Conservation (phyloP, 1,140 invertebrate species). For the Hyles euphorbiae region DNA sequence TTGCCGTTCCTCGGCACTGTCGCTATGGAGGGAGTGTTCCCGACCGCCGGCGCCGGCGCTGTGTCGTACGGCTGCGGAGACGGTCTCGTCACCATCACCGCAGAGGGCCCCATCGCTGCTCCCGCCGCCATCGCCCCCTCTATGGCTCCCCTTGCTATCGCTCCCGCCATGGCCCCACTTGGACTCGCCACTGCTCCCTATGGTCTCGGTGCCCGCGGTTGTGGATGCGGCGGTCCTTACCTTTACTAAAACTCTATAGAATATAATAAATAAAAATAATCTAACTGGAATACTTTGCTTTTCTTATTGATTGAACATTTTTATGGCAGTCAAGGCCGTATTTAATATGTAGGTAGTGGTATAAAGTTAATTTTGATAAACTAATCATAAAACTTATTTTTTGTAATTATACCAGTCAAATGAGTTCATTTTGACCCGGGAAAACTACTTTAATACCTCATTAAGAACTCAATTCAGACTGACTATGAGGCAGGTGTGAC, state of each 20-base stretch:
- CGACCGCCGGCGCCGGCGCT: conserved; percentile 36
- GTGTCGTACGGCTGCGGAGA: conserved; percentile 17
- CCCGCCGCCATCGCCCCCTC: not conserved
- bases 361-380: too few species aligned
- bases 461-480: too few species aligned
- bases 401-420: too few species aligned
- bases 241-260: conserved; percentile 18
- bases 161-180: not conserved
- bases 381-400: too few species aligned
- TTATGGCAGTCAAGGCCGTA: too few species aligned
- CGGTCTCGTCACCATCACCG: conserved; percentile 7
- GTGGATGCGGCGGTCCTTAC: not conserved
- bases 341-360: too few species aligned
- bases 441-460: too few species aligned
- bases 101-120: not conserved
- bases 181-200: not conserved
- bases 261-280: not conserved
- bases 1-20: conserved; percentile 39
- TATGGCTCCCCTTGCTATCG: not conserved
- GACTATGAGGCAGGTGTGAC: too few species aligned
- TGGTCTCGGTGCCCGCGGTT: not conserved
- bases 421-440: too few species aligned
- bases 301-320: too few species aligned
- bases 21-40: conserved; percentile 31
- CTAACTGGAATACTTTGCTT: too few species aligned